Percentiles rank a stretch among this genome's conserved stretches.
These are phyloP conservation scores for Diarsia rubi DNA, from an alignment of 2,888 invertebrate species.

Conservation along the genomic window DNA sequence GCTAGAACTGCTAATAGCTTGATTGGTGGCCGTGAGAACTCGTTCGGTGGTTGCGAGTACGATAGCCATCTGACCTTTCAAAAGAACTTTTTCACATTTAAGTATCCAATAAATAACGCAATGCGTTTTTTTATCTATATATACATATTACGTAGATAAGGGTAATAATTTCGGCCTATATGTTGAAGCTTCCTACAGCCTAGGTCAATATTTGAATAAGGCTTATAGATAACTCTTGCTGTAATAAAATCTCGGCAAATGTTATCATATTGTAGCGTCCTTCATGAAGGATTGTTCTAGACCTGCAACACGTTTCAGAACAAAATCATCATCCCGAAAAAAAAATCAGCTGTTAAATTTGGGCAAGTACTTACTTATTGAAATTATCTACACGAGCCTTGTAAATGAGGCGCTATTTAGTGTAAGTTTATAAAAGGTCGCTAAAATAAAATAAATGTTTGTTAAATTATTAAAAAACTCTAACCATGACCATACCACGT, in stretches of 20 bases:
- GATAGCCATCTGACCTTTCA: not conserved
- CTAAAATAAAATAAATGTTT: not conserved
- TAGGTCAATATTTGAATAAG: conserved; percentile 46
- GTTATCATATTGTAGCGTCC: not conserved
- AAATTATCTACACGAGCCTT: no score
- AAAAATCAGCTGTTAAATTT: no score
- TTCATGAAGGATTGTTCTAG: not conserved
- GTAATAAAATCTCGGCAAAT: conserved; percentile 27
- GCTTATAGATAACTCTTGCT: conserved; percentile 40
- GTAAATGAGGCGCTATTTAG: conserved; percentile 3
- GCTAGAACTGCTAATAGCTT: no score
- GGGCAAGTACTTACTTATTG: no score
- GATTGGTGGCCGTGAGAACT: no score
- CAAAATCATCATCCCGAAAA: not conserved
- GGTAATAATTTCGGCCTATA: conserved; percentile 33
- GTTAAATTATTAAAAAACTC: not conserved
- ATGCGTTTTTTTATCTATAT: conserved; percentile 52
- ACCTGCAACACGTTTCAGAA: not conserved
- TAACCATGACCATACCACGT: not conserved
- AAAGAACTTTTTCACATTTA: not conserved
- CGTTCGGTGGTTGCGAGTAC: not conserved
- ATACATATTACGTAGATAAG: conserved; percentile 31
- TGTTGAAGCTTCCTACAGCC: conserved; percentile 35
- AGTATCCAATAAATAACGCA: conserved; percentile 37
- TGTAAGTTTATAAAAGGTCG: not conserved